phyloP scores from a whole-genome alignment of 2,888 invertebrate genomes.

The Eupithecia exiguata region DNA sequence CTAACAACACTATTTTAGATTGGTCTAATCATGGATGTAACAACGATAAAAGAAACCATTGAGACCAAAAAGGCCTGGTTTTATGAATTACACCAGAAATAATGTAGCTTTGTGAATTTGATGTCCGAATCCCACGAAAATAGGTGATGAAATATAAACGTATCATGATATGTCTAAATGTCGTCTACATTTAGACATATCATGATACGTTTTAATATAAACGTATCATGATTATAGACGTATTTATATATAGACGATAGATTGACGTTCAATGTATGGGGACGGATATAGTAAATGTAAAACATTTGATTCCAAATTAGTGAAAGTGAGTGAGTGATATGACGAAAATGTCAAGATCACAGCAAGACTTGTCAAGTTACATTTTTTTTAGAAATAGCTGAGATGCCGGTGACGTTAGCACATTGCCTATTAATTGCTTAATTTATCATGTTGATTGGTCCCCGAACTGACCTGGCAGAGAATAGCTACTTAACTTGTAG shows the following conservation, averaged over 20 bases:
- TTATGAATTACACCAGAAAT: conserved; percentile 19
- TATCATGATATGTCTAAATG: background rate
- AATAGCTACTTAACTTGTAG: background rate
- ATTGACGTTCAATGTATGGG: background rate
- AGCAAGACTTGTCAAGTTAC: conserved; percentile 13
- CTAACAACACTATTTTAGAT: conserved; percentile 34
- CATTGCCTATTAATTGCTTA: conserved; percentile 13
- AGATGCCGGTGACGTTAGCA: conserved; percentile 3
- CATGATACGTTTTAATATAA: no score
- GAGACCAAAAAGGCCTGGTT: conserved; percentile 10
- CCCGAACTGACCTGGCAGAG: background rate
- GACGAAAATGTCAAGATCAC: conserved; percentile 18
- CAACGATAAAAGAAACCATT: background rate
- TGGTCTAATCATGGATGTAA: background rate
- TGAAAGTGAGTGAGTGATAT: conserved; percentile 29
- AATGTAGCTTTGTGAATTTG: background rate
- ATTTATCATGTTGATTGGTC: conserved; percentile 8
- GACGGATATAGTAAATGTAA: background rate
- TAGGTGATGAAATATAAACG: background rate
- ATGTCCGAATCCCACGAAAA: background rate
- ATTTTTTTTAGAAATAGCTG: conserved; percentile 11
- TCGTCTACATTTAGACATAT: no score
- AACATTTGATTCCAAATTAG: conserved; percentile 14
- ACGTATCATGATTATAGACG: background rate
- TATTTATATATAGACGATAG: background rate